Evolutionary conservation across 2,113 vertebrate genomes (phyloP).

Genomic region (Percina caprodes): DNA sequence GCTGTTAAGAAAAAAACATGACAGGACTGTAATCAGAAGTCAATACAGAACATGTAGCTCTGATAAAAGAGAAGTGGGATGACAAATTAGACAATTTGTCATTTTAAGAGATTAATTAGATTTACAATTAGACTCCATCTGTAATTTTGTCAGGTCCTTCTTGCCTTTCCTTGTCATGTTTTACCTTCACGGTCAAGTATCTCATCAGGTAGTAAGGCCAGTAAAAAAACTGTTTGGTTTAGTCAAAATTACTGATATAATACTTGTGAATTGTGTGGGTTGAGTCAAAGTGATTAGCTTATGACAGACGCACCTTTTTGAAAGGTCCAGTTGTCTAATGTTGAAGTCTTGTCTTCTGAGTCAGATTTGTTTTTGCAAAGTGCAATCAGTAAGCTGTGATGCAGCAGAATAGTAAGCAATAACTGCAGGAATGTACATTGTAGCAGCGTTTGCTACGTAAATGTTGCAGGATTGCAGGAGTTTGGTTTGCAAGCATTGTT

Average conservation of each 20-base stretch:
- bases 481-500: not conserved
- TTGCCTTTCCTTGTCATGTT: constrained; percentile 1
- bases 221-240: not conserved
- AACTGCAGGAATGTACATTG: not conserved
- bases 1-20: constrained; percentile 45
- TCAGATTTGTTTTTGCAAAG: constrained; percentile 1
- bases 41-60: constrained; percentile 22
- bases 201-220: not conserved
- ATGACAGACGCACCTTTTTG: not conserved
- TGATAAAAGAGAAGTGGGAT: constrained; percentile 12
- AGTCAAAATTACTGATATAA: not conserved
- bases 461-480: not conserved
- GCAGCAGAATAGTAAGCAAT: not conserved
- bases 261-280: not conserved
- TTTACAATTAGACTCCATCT: not conserved
- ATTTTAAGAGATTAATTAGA: constrained; percentile 29
- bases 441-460: too few species aligned
- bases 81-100: constrained; percentile 35
- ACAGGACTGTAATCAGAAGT: constrained; percentile 58
- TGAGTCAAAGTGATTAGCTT: not conserved
- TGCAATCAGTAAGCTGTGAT: not conserved
- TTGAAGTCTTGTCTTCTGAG: not conserved
- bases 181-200: constrained; percentile 1
- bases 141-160: not conserved
- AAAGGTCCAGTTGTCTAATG: not conserved